These are phyloP conservation scores for Lophochroa leadbeateri DNA, from an alignment of 2,113 vertebrate species.

Conservation along the genomic window DNA sequence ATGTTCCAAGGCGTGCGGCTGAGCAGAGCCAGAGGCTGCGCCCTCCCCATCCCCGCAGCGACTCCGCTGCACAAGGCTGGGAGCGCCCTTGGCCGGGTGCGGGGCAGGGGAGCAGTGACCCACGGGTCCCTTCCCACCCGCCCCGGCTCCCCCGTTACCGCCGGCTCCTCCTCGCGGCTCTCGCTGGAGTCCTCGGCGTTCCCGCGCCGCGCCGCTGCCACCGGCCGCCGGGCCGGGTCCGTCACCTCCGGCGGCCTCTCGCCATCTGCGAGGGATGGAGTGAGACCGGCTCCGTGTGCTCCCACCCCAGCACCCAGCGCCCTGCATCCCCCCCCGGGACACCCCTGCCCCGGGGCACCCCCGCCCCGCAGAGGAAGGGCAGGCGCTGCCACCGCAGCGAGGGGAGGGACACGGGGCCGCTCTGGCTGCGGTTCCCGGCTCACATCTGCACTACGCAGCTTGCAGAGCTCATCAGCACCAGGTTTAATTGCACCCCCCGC, in stretches of 20 bases:
- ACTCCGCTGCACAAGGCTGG: fast-evolving
- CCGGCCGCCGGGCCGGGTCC: conserved; percentile 77
- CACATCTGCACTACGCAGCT: not conserved
- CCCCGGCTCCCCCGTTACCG: conserved; percentile 59
- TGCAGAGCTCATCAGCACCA: not conserved
- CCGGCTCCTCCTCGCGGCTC: conserved; percentile 88
- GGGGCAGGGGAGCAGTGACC: fast-evolving
- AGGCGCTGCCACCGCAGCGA: fast-evolving
- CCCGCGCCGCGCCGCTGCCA: conserved; percentile 60
- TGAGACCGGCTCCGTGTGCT: not conserved
- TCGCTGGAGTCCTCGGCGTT: conserved; percentile 87
- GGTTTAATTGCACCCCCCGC: not conserved
- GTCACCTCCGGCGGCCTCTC: conserved; percentile 86
- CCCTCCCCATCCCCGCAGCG: fast-evolving
- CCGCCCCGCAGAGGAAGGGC: not conserved
- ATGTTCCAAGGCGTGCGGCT: fast-evolving
- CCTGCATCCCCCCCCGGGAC: too few relatives aligned
- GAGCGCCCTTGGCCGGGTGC: fast-evolving
- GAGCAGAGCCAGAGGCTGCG: not conserved
- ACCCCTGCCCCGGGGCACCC: too few relatives aligned
- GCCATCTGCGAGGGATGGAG: conserved; percentile 74
- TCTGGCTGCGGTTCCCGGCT: not conserved
- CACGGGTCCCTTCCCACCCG: fast-evolving
- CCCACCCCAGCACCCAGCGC: too few relatives aligned
- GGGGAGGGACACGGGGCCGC: not conserved